phyloP scores from a whole-genome alignment of 2,888 invertebrate species.

The Pandemis heparana region DNA sequence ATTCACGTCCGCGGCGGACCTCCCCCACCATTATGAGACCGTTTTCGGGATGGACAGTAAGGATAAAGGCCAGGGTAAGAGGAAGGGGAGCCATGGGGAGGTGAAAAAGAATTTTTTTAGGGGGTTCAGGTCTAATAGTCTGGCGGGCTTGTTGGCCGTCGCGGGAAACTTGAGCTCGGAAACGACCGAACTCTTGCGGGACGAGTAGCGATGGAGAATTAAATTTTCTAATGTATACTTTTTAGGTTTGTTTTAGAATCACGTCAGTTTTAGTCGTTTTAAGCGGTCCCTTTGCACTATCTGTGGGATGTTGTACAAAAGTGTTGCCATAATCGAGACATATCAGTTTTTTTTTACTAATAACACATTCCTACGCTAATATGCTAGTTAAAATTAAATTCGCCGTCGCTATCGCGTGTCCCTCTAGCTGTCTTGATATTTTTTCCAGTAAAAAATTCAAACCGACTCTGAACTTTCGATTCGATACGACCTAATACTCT shows the following conservation, averaged over 20 bases:
- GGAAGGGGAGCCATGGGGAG: conserved; percentile 62
- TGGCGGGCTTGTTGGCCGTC: conserved; percentile 67
- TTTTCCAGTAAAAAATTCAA: conserved; percentile 27
- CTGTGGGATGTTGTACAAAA: conserved; percentile 59
- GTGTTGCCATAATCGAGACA: conserved; percentile 79
- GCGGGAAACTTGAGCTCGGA: conserved; percentile 63
- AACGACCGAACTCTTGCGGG: conserved; percentile 68
- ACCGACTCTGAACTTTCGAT: conserved; percentile 19
- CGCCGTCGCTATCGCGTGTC: conserved; percentile 50
- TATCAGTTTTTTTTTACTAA: conserved; percentile 74
- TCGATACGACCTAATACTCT: conserved; percentile 24
- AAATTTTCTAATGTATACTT: conserved; percentile 11
- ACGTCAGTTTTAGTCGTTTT: neutral
- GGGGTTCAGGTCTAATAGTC: conserved; percentile 70
- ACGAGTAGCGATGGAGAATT: conserved; percentile 59
- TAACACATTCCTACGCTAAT: conserved; percentile 65
- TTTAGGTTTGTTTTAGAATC: neutral
- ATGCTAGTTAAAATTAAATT: conserved; percentile 48
- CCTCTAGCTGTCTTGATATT: conserved; percentile 16
- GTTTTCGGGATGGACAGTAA: conserved; percentile 76
- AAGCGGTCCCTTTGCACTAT: neutral
- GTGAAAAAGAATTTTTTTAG: conserved; percentile 67
- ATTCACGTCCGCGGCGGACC: conserved; percentile 76
- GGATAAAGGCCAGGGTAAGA: conserved; percentile 45
- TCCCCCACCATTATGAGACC: conserved; percentile 86